A percentile compares a stretch with the other conserved stretches of the same genome.
Evolutionary conservation across 2,888 invertebrate species (phyloP).

Genomic region (Heteropelma amictum): DNA sequence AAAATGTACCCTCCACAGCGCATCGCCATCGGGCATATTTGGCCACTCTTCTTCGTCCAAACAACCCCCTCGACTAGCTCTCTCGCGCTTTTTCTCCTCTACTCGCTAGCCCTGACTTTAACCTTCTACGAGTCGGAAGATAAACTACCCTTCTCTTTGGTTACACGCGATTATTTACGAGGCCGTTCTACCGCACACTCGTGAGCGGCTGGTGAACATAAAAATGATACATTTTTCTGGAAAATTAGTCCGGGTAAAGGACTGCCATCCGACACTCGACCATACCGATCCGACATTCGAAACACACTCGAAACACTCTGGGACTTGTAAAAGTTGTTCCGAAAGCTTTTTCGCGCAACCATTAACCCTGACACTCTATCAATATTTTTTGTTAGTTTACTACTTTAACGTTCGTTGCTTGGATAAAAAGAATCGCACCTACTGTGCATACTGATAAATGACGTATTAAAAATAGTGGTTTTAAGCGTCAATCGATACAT

Average conservation of each 20-base stretch:
- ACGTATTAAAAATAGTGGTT: no score
- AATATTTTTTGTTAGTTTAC: background rate
- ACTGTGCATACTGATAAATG: no score
- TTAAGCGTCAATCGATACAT: no score
- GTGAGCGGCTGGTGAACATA: constrained; percentile 20
- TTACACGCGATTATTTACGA: constrained; percentile 49
- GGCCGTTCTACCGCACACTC: constrained; percentile 29
- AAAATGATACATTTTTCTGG: constrained; percentile 53
- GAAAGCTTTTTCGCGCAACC: constrained; percentile 2
- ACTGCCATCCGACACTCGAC: no score
- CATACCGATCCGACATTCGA: no score
- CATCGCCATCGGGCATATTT: constrained; percentile 34
- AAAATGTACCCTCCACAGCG: constrained; percentile 20
- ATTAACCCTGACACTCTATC: background rate
- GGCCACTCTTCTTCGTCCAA: constrained; percentile 30
- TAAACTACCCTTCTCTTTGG: constrained; percentile 43
- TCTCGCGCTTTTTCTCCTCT: background rate
- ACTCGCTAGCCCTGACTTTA: constrained; percentile 17
- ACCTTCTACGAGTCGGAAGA: constrained; percentile 35
- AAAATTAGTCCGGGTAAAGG: constrained; percentile 36
- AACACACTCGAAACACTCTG: no score
- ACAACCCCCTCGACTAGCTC: constrained; percentile 40
- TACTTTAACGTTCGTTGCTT: no score
- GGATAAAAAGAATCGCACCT: no score
- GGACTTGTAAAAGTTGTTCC: no score